Evolutionary conservation across 2,113 vertebrate species (phyloP).

Genomic region (Galemys pyrenaicus): DNA sequence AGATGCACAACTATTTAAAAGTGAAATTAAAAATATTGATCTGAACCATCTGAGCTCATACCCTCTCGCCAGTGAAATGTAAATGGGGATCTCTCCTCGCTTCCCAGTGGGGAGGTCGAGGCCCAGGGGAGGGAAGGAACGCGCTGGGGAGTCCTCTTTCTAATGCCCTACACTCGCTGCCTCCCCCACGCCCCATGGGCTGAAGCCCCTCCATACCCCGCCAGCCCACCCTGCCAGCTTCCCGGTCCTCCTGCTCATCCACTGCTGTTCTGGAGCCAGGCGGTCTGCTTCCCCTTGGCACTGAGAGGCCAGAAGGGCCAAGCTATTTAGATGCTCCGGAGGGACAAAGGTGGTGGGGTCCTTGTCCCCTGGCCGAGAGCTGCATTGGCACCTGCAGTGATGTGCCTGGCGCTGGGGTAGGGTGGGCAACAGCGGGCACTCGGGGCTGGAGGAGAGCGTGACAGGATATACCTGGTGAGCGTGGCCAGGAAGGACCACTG

Average conservation of each 20-base stretch:
- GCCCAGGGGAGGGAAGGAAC: no score
- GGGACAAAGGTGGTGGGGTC: not conserved
- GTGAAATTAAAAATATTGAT: not conserved
- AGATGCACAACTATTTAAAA: not conserved
- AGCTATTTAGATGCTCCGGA: not conserved
- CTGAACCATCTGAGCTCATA: not conserved
- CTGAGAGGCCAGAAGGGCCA: not conserved
- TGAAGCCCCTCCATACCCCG: not conserved
- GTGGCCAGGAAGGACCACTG: not conserved
- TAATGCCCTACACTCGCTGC: accelerated
- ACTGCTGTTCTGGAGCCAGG: not conserved
- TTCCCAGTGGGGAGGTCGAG: no score
- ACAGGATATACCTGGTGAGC: not conserved
- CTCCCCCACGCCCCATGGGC: no score
- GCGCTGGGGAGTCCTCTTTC: not conserved
- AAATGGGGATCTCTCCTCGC: not conserved
- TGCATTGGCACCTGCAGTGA: not conserved
- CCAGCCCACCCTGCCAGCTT: not conserved
- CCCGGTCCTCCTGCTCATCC: no score
- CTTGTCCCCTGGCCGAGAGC: not conserved
- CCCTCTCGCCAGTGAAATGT: accelerated
- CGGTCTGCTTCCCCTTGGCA: not conserved
- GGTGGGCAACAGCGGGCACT: accelerated
- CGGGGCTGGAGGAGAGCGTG: not conserved
- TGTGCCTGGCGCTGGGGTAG: no score